phyloP scores from a whole-genome alignment of 1,140 invertebrate genomes.

The Pentalonia nigronervosa region DNA sequence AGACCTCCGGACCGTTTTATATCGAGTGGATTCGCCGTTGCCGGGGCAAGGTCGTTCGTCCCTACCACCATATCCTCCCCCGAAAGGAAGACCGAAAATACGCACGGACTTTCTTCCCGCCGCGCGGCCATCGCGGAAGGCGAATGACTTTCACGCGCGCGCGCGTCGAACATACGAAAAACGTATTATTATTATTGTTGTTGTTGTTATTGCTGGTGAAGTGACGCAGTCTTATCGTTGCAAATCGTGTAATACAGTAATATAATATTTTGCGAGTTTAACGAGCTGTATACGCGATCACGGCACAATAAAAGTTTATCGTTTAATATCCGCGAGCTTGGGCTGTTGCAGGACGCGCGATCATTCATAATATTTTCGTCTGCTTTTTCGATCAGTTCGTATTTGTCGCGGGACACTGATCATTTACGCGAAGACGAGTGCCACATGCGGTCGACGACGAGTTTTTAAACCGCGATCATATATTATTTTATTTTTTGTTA shows the following conservation, averaged over 20 bases:
- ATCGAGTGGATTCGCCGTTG: background rate
- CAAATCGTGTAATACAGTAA: background rate
- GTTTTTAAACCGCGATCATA: background rate
- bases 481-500: background rate
- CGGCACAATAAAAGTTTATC: background rate
- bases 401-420: background rate
- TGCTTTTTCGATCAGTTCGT: background rate
- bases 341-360: background rate
- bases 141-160: conserved; percentile 42
- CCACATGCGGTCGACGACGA: background rate
- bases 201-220: background rate
- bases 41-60: conserved; percentile 51
- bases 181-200: background rate
- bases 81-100: conserved; percentile 18
- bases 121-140: background rate
- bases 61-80: conserved; percentile 14
- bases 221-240: background rate
- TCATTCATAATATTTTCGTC: background rate
- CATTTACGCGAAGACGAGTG: background rate
- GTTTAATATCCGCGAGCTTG: background rate
- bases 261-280: background rate
- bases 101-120: conserved; percentile 21
- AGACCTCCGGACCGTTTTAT: conserved; percentile 51
- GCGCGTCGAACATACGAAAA: background rate
- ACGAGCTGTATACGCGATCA: background rate